Conservation (phyloP, 2,113 vertebrate species). For the Myxocyprinus asiaticus region DNA sequence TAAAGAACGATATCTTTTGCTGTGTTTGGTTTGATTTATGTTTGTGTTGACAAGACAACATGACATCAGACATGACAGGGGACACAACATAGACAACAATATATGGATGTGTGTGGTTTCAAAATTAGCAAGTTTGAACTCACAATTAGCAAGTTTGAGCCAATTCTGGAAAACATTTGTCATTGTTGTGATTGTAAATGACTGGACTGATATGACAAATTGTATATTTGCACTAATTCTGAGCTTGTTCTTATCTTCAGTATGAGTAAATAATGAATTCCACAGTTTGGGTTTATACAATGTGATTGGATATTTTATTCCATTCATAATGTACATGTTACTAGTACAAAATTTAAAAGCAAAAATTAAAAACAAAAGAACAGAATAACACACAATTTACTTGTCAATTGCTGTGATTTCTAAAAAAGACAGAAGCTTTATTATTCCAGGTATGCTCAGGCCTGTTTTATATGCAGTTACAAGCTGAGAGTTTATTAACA, state of each 20-base stretch:
- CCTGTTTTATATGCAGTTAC: slow-evolving; percentile 58
- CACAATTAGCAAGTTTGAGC: background rate
- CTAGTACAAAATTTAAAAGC: slow-evolving; percentile 65
- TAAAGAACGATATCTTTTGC: background rate
- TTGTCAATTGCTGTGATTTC: slow-evolving; percentile 59
- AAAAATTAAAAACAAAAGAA: slow-evolving; percentile 60
- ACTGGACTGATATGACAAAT: background rate
- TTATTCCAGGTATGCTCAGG: slow-evolving; percentile 64
- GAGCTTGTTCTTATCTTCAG: slow-evolving; percentile 37
- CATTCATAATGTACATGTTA: slow-evolving; percentile 69
- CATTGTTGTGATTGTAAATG: background rate
- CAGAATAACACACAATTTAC: slow-evolving; percentile 10
- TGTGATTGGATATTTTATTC: slow-evolving; percentile 77
- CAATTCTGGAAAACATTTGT: background rate
- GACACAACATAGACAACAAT: background rate
- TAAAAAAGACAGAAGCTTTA: slow-evolving; percentile 55
- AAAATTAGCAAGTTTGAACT: background rate
- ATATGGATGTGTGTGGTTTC: background rate
- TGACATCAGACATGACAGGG: background rate
- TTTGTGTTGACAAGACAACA: slow-evolving; percentile 1
- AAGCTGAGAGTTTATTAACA: slow-evolving; percentile 57
- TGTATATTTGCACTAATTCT: too few species aligned
- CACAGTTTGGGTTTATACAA: slow-evolving; percentile 74
- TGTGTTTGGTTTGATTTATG: background rate
- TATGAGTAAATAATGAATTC: slow-evolving; percentile 70